phyloP scores from a whole-genome alignment of 1,140 invertebrate genomes.

The Drosophila melanogaster region Release_6_plus_ISO1_MT NT_033779.5:20780001-20780500 shows the following conservation, averaged over 20 bases:
- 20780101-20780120: constrained; percentile 20
- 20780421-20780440: constrained; percentile 35
- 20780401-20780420: constrained; percentile 65
- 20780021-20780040: too few relatives aligned
- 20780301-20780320: constrained; percentile 51
- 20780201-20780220: constrained; percentile 47
- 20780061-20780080: not conserved
- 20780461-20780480: constrained; percentile 30
- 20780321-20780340: constrained; percentile 50
- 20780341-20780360: constrained; percentile 47
- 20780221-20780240: constrained; percentile 72
- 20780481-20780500: constrained; percentile 71
- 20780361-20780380: constrained; percentile 56
- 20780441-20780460: constrained; percentile 29
- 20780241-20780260: constrained; percentile 63
- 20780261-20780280: constrained; percentile 7
- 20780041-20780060: too few relatives aligned
- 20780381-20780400: constrained; percentile 54
- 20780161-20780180: constrained; percentile 63
- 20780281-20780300: constrained; percentile 18
- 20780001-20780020: too few relatives aligned
- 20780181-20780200: constrained; percentile 57
- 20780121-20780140: constrained; percentile 60
- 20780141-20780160: constrained; percentile 35
- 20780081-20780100: not conserved